phyloP scores from a whole-genome alignment of 2,888 invertebrate species.

The Lasioglossum morio region DNA sequence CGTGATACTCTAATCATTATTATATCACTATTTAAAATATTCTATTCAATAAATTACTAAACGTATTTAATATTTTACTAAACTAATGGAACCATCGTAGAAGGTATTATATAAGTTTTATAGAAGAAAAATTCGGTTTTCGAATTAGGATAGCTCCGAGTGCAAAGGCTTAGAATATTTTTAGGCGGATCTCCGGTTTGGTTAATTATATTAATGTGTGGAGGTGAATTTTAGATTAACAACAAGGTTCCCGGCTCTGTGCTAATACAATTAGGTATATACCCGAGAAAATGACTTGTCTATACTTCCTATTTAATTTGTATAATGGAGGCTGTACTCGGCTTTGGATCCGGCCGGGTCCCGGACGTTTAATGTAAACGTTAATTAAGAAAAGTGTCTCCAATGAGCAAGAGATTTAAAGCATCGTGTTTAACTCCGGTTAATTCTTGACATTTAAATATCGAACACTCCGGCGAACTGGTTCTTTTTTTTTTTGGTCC shows the following conservation, averaged over 20 bases:
- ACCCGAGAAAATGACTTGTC: conserved; percentile 40
- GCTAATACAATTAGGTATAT: neutral
- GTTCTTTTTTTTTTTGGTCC: neutral
- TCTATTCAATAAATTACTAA: too few species aligned
- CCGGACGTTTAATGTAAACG: conserved; percentile 11
- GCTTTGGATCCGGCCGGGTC: neutral
- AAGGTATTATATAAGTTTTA: too few species aligned
- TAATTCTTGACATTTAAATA: conserved; percentile 26
- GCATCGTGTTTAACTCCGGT: neutral
- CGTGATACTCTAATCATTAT: too few species aligned
- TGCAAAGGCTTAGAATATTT: neutral
- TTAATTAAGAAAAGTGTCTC: conserved; percentile 24
- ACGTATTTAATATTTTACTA: too few species aligned
- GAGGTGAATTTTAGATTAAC: neutral
- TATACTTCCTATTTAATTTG: conserved; percentile 16
- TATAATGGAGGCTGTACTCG: conserved; percentile 17
- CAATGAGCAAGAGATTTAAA: conserved; percentile 20
- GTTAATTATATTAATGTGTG: neutral
- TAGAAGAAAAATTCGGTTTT: too few species aligned
- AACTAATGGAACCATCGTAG: too few species aligned
- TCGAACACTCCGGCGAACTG: conserved; percentile 10
- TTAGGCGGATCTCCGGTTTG: neutral
- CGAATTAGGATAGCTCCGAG: too few species aligned
- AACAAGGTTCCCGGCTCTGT: neutral
- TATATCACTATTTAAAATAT: too few species aligned